Conservation (phyloP, 2,113 vertebrate species). For the Abramis brama region DNA sequence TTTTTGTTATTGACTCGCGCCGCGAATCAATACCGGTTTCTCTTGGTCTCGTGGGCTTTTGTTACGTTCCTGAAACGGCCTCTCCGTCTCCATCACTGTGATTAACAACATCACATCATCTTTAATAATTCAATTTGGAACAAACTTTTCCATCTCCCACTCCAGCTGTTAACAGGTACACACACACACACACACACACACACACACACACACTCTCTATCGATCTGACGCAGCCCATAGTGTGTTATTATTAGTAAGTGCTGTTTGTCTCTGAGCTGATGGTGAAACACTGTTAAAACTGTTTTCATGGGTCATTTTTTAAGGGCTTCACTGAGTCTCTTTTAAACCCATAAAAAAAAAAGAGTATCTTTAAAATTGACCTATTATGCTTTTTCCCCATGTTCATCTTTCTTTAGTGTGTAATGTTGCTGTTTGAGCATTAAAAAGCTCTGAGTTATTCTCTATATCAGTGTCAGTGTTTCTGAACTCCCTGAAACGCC, state of each 20-base stretch:
- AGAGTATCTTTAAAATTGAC: too few relatives aligned
- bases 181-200: background rate
- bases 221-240: background rate
- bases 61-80: background rate
- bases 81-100: slow-evolving; percentile 38
- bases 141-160: slow-evolving; percentile 35
- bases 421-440: too few relatives aligned
- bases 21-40: slow-evolving; percentile 31
- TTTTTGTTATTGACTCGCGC: slow-evolving; percentile 7
- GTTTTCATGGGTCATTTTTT: background rate
- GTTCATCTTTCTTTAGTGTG: too few relatives aligned
- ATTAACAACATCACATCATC: slow-evolving; percentile 56
- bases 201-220: background rate
- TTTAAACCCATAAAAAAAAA: too few relatives aligned
- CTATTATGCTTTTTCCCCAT: too few relatives aligned
- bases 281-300: too few relatives aligned
- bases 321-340: background rate
- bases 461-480: too few relatives aligned
- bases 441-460: too few relatives aligned
- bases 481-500: too few relatives aligned
- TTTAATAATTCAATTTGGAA: slow-evolving; percentile 56
- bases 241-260: background rate
- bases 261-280: background rate
- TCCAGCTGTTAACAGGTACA: background rate
- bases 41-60: background rate